Conservation (phyloP, 2,113 vertebrate genomes). For the Petromus typicus region DNA sequence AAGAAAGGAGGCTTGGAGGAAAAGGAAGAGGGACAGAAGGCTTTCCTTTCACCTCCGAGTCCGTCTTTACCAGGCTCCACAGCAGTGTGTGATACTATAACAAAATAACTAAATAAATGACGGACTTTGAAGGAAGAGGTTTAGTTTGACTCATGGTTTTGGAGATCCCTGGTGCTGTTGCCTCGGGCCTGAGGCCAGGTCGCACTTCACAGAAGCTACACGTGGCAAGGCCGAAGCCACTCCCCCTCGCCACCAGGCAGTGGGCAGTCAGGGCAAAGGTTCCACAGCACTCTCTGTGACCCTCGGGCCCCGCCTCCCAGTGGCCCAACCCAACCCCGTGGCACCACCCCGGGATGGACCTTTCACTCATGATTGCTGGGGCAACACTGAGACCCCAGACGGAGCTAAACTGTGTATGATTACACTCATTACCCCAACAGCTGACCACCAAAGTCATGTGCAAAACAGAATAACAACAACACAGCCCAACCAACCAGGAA, state of each 20-base stretch:
- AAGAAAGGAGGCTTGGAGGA: background rate
- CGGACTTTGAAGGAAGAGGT: background rate
- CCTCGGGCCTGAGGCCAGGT: background rate
- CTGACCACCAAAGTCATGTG: background rate
- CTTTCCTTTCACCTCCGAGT: background rate
- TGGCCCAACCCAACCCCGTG: background rate
- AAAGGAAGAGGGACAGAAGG: background rate
- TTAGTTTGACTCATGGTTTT: background rate
- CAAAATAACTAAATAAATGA: background rate
- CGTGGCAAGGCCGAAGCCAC: background rate
- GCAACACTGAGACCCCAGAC: background rate
- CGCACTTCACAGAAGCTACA: background rate
- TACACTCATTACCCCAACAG: background rate
- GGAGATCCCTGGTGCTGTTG: background rate
- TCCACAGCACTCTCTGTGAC: too few species aligned
- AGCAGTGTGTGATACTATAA: background rate
- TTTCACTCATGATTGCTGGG: background rate
- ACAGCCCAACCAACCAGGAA: background rate
- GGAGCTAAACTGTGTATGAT: fast-evolving
- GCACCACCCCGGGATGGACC: background rate
- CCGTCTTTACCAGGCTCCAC: background rate
- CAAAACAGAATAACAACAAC: background rate
- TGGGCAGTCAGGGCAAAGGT: background rate
- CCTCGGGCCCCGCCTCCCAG: too few species aligned
- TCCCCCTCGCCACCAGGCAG: background rate